Percentiles rank a stretch among this genome's conserved stretches.
Evolutionary conservation across 2,888 invertebrate genomes (phyloP).

Genomic region (Oithona nana): DNA sequence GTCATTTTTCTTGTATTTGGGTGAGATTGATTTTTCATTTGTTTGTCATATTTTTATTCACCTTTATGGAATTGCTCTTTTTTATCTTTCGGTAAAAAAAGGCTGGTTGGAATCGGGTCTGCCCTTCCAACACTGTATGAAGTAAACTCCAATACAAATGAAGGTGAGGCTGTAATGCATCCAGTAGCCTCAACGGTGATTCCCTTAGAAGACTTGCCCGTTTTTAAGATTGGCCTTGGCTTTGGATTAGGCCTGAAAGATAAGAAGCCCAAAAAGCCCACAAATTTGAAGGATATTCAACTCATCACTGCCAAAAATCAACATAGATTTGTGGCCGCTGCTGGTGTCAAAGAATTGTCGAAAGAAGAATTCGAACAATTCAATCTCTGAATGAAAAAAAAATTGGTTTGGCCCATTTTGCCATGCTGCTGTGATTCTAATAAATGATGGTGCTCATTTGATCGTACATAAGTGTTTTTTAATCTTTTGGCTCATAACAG

Average conservation of each 20-base stretch:
- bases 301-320: slow-evolving; percentile 16
- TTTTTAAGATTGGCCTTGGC: slow-evolving; percentile 18
- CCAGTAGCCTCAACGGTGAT: slow-evolving; percentile 19
- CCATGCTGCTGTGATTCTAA: too few relatives aligned
- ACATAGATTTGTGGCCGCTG: slow-evolving; percentile 15
- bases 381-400: neutral
- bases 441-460: too few relatives aligned
- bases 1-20: too few relatives aligned
- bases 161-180: slow-evolving; percentile 3
- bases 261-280: slow-evolving; percentile 14
- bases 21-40: too few relatives aligned
- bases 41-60: too few relatives aligned
- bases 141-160: neutral
- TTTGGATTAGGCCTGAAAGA: slow-evolving; percentile 16
- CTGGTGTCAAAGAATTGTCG: slow-evolving; percentile 12
- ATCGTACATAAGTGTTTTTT: too few relatives aligned
- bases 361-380: slow-evolving; percentile 16
- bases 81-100: too few relatives aligned
- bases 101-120: neutral
- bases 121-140: slow-evolving; percentile 8
- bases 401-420: too few relatives aligned
- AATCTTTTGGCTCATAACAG: too few relatives aligned
- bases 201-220: slow-evolving; percentile 19
- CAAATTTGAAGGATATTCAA: slow-evolving; percentile 9
- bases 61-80: too few relatives aligned